Evolutionary conservation across 2,113 vertebrate genomes (phyloP).

Genomic region (Prolemur simus): DNA sequence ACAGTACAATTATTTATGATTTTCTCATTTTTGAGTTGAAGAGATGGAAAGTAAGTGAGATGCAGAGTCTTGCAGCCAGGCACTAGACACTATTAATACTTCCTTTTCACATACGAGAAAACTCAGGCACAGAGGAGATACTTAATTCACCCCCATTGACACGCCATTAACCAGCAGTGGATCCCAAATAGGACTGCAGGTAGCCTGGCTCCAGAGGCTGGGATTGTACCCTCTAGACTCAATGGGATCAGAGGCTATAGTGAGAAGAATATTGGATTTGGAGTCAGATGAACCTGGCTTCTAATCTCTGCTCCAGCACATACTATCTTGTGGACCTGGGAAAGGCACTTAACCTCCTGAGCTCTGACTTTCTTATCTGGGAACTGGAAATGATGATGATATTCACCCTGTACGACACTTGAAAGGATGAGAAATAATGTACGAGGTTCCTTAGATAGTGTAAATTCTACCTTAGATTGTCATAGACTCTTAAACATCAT

Average conservation of each 20-base stretch:
- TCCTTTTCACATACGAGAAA: not conserved
- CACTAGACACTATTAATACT: not conserved
- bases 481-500: not conserved
- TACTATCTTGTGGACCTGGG: not conserved
- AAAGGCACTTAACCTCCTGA: not conserved
- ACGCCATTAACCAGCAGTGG: not conserved
- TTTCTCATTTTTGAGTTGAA: constrained; percentile 46
- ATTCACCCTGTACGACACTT: not conserved
- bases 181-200: not conserved
- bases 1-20: not conserved
- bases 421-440: not conserved
- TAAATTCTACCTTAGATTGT: not conserved
- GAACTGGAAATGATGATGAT: constrained; percentile 35
- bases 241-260: not conserved
- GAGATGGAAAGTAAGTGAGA: not conserved
- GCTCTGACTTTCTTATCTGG: constrained; percentile 21
- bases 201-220: not conserved
- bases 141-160: not conserved
- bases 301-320: not conserved
- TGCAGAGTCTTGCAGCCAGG: not conserved
- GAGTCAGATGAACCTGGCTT: not conserved
- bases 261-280: not conserved
- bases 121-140: not conserved
- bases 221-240: not conserved
- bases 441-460: not conserved